These are phyloP conservation scores for Hyperopisus bebe DNA, from an alignment of 2,113 vertebrate species.

Conservation along the genomic window DNA sequence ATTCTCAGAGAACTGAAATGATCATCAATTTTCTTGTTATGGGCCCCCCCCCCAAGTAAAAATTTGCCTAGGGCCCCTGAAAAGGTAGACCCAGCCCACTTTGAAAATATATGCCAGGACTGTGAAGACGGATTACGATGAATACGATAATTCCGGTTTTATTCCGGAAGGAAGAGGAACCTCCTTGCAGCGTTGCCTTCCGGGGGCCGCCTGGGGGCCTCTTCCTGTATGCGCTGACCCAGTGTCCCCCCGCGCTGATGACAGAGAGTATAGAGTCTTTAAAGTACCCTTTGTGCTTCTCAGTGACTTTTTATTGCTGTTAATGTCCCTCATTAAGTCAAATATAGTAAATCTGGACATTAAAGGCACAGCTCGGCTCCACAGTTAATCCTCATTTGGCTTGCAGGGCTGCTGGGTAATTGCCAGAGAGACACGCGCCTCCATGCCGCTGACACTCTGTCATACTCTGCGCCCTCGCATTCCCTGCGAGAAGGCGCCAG, in stretches of 20 bases:
- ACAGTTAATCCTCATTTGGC: conserved; percentile 68
- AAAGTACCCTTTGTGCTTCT: conserved; percentile 68
- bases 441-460: conserved; percentile 24
- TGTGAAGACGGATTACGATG: not conserved
- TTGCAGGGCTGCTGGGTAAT: conserved; percentile 56
- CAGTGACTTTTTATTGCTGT: conserved; percentile 65
- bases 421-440: conserved; percentile 41
- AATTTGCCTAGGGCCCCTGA: not conserved
- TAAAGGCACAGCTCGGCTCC: conserved; percentile 58
- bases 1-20: not conserved
- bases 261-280: conserved; percentile 51
- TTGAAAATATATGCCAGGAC: not conserved
- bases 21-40: not conserved
- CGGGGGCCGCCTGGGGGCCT: not conserved
- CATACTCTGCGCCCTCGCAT: conserved; percentile 7
- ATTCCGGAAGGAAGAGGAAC: not conserved
- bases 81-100: not conserved
- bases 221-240: conserved; percentile 12
- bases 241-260: conserved; percentile 52
- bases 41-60: not conserved
- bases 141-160: not conserved
- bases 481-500: conserved; percentile 48
- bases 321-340: conserved; percentile 72
- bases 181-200: not conserved
- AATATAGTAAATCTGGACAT: conserved; percentile 64